Conservation (phyloP, 2,888 invertebrate genomes). For the Beris morrisii region DNA sequence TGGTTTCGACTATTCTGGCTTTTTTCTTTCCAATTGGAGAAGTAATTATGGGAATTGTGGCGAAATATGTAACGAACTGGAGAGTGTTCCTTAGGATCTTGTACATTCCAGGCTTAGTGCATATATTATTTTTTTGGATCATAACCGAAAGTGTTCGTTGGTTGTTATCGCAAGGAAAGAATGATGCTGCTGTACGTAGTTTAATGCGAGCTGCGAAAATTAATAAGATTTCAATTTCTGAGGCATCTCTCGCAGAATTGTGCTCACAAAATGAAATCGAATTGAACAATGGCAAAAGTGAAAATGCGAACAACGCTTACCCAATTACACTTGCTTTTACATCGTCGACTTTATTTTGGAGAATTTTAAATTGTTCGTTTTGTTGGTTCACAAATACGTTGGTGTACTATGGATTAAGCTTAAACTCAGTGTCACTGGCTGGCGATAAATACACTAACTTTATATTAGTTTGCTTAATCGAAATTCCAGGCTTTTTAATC, state of each 20-base stretch:
- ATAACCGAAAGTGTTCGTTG: conserved; percentile 76
- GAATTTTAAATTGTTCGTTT: conserved; percentile 66
- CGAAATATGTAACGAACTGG: conserved; percentile 71
- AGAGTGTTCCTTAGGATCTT: conserved; percentile 64
- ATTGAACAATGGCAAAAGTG: conserved; percentile 4
- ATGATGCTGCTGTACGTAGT: conserved; percentile 61
- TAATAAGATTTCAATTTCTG: conserved; percentile 63
- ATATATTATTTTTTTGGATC: conserved; percentile 68
- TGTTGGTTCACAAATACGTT: conserved; percentile 81
- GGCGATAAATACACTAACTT: conserved; percentile 79
- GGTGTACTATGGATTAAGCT: conserved; percentile 77
- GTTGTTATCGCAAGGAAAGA: conserved; percentile 66
- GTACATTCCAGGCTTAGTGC: conserved; percentile 68
- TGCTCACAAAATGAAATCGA: conserved; percentile 47
- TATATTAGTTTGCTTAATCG: conserved; percentile 61
- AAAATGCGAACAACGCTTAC: conserved; percentile 11
- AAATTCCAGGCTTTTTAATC: conserved; percentile 72
- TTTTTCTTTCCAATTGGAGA: conserved; percentile 73
- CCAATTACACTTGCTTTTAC: conserved; percentile 33
- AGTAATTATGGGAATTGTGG: conserved; percentile 66
- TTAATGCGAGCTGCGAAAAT: conserved; percentile 65
- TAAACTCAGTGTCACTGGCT: conserved; percentile 72
- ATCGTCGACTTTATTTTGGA: conserved; percentile 46
- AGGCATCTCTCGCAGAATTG: conserved; percentile 56
- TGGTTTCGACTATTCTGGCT: conserved; percentile 71